These are phyloP conservation scores for Papio anubis DNA, from an alignment of 2,113 vertebrate genomes.

Conservation along the genomic window DNA sequence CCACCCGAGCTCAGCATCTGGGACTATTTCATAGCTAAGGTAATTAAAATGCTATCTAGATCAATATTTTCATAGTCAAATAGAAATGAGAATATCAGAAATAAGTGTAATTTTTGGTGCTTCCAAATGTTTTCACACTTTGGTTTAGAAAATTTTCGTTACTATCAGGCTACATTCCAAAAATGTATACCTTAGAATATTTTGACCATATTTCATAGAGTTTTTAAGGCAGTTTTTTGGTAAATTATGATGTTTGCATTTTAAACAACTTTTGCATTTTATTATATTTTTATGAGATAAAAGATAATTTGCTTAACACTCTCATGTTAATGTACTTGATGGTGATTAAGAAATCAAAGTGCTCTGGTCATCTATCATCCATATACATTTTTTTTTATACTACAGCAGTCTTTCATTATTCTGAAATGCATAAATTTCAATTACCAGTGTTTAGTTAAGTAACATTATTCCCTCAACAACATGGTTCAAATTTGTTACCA, in stretches of 20 bases:
- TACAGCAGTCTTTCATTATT: background rate
- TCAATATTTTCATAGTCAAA: background rate
- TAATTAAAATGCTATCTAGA: constrained; percentile 74
- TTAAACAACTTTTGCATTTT: constrained; percentile 46
- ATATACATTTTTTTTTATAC: background rate
- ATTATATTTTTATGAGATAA: background rate
- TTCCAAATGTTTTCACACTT: background rate
- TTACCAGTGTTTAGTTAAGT: background rate
- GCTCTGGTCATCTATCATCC: background rate
- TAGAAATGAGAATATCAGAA: constrained; percentile 32
- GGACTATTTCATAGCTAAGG: constrained; percentile 99
- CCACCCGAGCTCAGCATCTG: constrained; percentile 98
- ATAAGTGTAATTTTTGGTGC: background rate
- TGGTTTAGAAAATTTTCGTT: constrained; percentile 31
- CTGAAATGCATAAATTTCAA: background rate
- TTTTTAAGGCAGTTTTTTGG: background rate
- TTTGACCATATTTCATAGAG: background rate
- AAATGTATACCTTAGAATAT: background rate
- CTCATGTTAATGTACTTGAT: background rate
- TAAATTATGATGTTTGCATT: constrained; percentile 10
- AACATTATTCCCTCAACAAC: background rate
- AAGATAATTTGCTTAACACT: background rate
- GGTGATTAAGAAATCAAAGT: background rate
- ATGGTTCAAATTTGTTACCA: background rate
- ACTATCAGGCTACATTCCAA: background rate